A percentile compares a stretch with the other conserved stretches of the same genome.
phyloP scores from a whole-genome alignment of 2,888 invertebrate species.

The Exocentrus adspersus region DNA sequence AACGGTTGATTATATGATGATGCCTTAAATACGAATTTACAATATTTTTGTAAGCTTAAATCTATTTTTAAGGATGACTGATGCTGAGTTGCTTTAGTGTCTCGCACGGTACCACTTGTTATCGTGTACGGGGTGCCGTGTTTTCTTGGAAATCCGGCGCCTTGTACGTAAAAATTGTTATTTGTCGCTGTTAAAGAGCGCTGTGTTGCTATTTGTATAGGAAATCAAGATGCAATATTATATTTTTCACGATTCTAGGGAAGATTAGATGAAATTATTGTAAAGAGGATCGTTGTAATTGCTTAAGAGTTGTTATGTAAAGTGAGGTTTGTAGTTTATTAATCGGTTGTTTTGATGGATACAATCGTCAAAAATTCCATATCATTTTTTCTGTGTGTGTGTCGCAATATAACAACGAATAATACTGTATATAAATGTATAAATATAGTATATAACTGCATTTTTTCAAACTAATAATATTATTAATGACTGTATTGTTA shows the following conservation, averaged over 20 bases:
- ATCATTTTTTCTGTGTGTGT: constrained; percentile 48
- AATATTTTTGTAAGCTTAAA: constrained; percentile 23
- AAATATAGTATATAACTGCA: constrained; percentile 51
- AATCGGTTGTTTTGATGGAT: constrained; percentile 24
- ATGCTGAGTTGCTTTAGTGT: constrained; percentile 2
- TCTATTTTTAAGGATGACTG: constrained; percentile 9
- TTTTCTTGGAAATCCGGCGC: too few species aligned
- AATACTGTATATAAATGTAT: constrained; percentile 58
- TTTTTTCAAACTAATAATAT: constrained; percentile 51
- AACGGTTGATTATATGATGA: constrained; percentile 3
- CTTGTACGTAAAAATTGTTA: too few species aligned
- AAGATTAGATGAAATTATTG: too few species aligned
- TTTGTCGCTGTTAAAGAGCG: too few species aligned
- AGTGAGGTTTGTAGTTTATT: constrained; percentile 11
- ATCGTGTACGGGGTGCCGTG: constrained; percentile 9
- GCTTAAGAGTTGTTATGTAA: constrained; percentile 2
- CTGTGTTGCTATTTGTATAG: too few species aligned
- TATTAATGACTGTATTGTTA: constrained; percentile 51
- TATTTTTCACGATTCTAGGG: too few species aligned
- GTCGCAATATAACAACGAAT: constrained; percentile 55
- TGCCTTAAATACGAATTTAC: constrained; percentile 28
- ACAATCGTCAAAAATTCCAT: constrained; percentile 49
- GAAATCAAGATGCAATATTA: too few species aligned
- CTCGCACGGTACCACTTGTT: neutral
- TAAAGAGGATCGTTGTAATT: too few species aligned